phyloP scores from a whole-genome alignment of 2,888 invertebrate species.

The Liodrosophila aerea region DNA sequence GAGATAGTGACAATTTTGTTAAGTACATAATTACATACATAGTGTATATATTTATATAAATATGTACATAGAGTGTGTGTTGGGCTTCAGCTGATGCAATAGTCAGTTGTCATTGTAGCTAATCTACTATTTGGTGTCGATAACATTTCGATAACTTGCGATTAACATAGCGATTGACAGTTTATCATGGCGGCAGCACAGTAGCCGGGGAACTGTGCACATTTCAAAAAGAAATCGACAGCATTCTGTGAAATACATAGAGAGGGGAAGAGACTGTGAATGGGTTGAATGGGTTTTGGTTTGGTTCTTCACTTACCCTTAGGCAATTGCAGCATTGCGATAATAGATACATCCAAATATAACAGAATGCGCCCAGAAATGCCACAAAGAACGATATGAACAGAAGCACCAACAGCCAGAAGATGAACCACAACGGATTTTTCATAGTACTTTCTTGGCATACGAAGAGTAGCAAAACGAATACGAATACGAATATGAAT shows the following conservation, averaged over 20 bases:
- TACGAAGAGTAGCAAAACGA: too few species aligned
- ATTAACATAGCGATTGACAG: conserved; percentile 37
- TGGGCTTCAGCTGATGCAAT: too few species aligned
- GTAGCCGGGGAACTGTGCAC: conserved; percentile 44
- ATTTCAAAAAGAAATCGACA: conserved; percentile 37
- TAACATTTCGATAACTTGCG: conserved; percentile 2
- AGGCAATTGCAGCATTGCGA: conserved; percentile 41
- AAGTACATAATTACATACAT: too few species aligned
- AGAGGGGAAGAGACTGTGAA: too few species aligned
- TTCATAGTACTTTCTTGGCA: conserved; percentile 17
- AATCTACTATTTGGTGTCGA: background rate
- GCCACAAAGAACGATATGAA: conserved; percentile 31
- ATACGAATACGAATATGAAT: background rate
- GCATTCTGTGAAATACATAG: conserved; percentile 21
- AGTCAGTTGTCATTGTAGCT: too few species aligned
- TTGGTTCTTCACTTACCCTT: conserved; percentile 39
- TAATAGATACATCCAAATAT: conserved; percentile 33
- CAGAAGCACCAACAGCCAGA: conserved; percentile 38
- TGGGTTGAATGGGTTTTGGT: too few species aligned
- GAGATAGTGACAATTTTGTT: too few species aligned
- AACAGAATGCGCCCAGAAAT: conserved; percentile 29
- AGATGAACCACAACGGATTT: conserved; percentile 42
- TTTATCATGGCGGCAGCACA: conserved; percentile 41
- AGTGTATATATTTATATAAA: too few species aligned
- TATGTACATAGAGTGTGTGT: too few species aligned